Evolutionary conservation across 2,113 vertebrate species (phyloP).

Genomic region (Plotosus lineatus): DNA sequence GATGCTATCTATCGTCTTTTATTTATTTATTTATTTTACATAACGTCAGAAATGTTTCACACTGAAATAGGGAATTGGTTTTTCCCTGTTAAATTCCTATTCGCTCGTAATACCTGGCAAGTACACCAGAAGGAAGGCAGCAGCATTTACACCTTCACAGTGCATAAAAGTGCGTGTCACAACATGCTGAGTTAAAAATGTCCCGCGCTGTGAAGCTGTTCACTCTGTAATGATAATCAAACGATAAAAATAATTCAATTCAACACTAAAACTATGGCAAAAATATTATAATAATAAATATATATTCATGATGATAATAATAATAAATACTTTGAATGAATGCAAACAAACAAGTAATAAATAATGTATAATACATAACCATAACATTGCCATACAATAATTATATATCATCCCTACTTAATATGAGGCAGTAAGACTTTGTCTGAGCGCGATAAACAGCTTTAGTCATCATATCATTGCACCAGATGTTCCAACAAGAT

Average conservation of each 20-base stretch:
- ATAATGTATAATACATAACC: constrained; percentile 51
- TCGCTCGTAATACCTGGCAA: neutral
- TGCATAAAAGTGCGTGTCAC: constrained; percentile 48
- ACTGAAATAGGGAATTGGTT: neutral
- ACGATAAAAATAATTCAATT: constrained; percentile 30
- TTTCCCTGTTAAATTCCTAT: neutral
- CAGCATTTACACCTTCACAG: constrained; percentile 43
- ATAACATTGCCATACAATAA: constrained; percentile 41
- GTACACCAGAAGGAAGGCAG: constrained; percentile 29
- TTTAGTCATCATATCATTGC: constrained; percentile 24
- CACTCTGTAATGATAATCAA: constrained; percentile 5
- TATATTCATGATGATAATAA: constrained; percentile 25
- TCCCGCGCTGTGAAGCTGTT: constrained; percentile 8
- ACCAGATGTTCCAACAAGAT: neutral
- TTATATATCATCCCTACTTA: constrained; percentile 9
- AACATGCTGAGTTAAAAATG: constrained; percentile 50
- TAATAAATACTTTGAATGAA: constrained; percentile 40
- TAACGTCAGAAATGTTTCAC: neutral
- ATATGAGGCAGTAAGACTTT: constrained; percentile 7
- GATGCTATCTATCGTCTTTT: neutral
- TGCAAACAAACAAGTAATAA: constrained; percentile 43
- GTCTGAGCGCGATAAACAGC: constrained; percentile 1
- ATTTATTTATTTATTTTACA: neutral
- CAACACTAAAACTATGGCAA: constrained; percentile 40
- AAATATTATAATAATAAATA: constrained; percentile 58